These are phyloP conservation scores for Aurelia aurita complex sp. Pacific DNA, from an alignment of 30 jellyfish, hydroid and myxozoan genomes.

Conservation along the genomic window DNA sequence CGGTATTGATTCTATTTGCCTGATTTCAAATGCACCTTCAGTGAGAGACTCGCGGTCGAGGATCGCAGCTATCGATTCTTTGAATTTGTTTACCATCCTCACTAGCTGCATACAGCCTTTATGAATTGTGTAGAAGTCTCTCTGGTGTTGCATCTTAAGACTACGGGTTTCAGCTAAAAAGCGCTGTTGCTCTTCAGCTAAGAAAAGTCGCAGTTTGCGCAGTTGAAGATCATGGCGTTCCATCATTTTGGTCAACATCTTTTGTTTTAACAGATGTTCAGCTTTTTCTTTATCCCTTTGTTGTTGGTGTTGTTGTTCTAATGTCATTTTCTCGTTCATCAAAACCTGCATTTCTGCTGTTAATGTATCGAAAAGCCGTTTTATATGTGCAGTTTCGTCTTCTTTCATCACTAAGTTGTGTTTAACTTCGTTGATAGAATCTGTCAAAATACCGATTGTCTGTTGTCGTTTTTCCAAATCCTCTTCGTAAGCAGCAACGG, in stretches of 20 bases:
- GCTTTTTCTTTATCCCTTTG: slow-evolving; percentile 38
- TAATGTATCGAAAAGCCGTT: slow-evolving; percentile 35
- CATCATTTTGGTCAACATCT: slow-evolving; percentile 43
- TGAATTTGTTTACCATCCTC: slow-evolving; percentile 71
- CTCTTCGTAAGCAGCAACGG: slow-evolving; percentile 9
- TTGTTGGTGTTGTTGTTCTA: slow-evolving; percentile 36
- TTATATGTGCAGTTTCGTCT: slow-evolving; percentile 44
- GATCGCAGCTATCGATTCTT: slow-evolving; percentile 65
- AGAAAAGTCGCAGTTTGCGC: slow-evolving; percentile 60
- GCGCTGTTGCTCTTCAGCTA: slow-evolving; percentile 66
- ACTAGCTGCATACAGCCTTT: slow-evolving; percentile 72
- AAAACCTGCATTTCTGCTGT: slow-evolving; percentile 65
- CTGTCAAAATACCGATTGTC: background rate
- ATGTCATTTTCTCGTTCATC: slow-evolving; percentile 47
- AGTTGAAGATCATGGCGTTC: slow-evolving; percentile 70
- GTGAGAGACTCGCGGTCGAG: slow-evolving; percentile 65
- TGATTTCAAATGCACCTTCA: slow-evolving; percentile 75
- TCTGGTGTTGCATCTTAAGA: slow-evolving; percentile 48
- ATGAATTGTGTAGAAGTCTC: slow-evolving; percentile 34
- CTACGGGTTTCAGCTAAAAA: slow-evolving; percentile 66
- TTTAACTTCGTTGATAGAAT: slow-evolving; percentile 31
- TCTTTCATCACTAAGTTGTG: slow-evolving; percentile 20
- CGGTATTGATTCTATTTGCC: slow-evolving; percentile 62
- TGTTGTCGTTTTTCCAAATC: slow-evolving; percentile 26
- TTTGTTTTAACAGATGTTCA: slow-evolving; percentile 24